These are phyloP conservation scores for Cynaeus angustus DNA, from an alignment of 2,888 invertebrate species.

Conservation along the genomic window DNA sequence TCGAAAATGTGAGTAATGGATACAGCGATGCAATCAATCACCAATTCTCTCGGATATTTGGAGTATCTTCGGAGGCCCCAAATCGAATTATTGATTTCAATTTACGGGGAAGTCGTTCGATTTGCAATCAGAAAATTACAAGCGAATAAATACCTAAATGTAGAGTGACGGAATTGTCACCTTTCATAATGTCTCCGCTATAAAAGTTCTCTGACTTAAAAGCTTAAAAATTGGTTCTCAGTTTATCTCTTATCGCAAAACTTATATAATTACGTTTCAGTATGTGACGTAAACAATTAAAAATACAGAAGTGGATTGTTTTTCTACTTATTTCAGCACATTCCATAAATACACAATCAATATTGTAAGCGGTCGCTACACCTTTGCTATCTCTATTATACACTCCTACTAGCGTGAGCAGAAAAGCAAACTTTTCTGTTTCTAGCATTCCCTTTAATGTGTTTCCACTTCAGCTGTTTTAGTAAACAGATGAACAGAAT, in stretches of 20 bases:
- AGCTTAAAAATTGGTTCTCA: background rate
- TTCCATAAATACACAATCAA: constrained; percentile 34
- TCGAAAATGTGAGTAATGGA: constrained; percentile 47
- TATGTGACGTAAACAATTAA: background rate
- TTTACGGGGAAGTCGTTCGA: constrained; percentile 20
- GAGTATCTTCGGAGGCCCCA: constrained; percentile 30
- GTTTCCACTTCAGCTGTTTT: constrained; percentile 2
- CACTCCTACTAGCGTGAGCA: constrained; percentile 13
- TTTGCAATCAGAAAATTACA: constrained; percentile 27
- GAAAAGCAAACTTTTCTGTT: constrained; percentile 11
- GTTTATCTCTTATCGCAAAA: background rate
- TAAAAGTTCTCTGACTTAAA: background rate
- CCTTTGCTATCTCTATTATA: constrained; percentile 30
- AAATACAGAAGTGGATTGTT: too few relatives aligned
- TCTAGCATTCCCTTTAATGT: constrained; percentile 9
- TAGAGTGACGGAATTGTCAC: constrained; percentile 20
- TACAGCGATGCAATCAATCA: constrained; percentile 44
- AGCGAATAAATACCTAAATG: constrained; percentile 25
- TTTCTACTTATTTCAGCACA: constrained; percentile 2
- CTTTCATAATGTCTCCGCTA: background rate
- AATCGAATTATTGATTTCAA: constrained; percentile 45
- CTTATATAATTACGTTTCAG: background rate
- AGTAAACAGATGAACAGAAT: constrained; percentile 17
- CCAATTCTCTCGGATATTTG: constrained; percentile 42
- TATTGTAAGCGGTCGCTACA: constrained; percentile 15